These are phyloP conservation scores for Dasypus novemcinctus DNA, from an alignment of 2,113 vertebrate genomes.

Conservation along the genomic window DNA sequence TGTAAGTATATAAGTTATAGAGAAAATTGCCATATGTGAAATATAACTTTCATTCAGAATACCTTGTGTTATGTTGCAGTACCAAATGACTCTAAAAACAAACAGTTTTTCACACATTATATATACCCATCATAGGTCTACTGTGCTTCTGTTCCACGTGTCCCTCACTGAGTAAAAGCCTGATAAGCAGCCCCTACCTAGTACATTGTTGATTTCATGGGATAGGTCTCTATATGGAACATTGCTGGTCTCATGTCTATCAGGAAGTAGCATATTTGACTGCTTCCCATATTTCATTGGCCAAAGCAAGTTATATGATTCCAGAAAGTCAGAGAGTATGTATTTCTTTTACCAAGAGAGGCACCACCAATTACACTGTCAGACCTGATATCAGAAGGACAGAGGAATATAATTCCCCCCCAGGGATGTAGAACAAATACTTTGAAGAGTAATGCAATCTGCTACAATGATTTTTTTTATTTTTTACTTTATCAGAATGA, in stretches of 20 bases:
- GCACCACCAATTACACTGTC: neutral
- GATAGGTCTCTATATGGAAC: neutral
- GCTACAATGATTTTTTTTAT: neutral
- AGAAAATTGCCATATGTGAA: neutral
- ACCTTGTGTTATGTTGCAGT: neutral
- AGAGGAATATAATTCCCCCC: neutral
- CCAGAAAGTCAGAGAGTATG: neutral
- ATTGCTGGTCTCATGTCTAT: neutral
- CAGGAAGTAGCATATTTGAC: constrained; percentile 11
- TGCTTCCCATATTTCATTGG: constrained; percentile 2
- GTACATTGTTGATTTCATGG: neutral
- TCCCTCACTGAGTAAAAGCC: neutral
- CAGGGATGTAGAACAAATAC: neutral
- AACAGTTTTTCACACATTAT: neutral
- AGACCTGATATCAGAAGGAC: neutral
- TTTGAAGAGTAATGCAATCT: neutral
- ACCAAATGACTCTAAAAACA: neutral
- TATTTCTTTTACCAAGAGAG: neutral
- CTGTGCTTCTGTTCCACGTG: neutral
- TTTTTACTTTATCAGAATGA: neutral
- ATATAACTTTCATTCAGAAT: neutral
- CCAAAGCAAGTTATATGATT: neutral
- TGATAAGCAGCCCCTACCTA: neutral
- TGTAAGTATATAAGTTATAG: constrained; percentile 12
- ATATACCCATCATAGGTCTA: no score